Percentiles rank a stretch among this genome's conserved stretches.
Conservation (phyloP, 2,797 vertebrate genomes). For the Atherinosoma microstoma region DNA sequence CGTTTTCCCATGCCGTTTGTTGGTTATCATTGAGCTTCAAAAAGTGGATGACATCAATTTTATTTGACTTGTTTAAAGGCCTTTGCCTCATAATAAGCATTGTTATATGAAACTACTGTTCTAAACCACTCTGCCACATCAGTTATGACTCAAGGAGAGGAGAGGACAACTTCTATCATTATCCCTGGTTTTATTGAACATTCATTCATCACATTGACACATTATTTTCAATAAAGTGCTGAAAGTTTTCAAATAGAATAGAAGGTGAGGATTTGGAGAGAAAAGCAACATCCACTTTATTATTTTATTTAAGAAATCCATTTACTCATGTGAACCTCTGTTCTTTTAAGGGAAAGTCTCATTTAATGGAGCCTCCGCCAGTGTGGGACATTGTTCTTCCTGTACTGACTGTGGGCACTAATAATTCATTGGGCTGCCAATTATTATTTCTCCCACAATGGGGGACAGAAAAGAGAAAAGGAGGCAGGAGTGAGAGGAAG, state of each 20-base stretch:
- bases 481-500: conserved; percentile 59
- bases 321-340: conserved; percentile 69
- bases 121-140: conserved; percentile 68
- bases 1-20: conserved; percentile 87
- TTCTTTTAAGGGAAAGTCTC: conserved; percentile 73
- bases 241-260: conserved; percentile 71
- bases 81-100: conserved; percentile 79
- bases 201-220: conserved; percentile 76
- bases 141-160: conserved; percentile 79
- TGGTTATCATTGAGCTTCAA: conserved; percentile 80
- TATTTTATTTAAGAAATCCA: conserved; percentile 68
- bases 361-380: conserved; percentile 64
- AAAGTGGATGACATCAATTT: conserved; percentile 84
- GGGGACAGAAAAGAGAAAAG: conserved; percentile 54
- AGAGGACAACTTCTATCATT: conserved; percentile 80
- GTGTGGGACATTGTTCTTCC: conserved; percentile 67
- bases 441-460: conserved; percentile 75
- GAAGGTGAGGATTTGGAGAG: conserved; percentile 55
- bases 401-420: conserved; percentile 65
- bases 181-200: conserved; percentile 73
- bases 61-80: conserved; percentile 86
- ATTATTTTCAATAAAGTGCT: conserved; percentile 70
- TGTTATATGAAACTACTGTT: conserved; percentile 78
- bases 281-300: conserved; percentile 50
- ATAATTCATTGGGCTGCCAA: conserved; percentile 82